Percentiles rank a stretch among this genome's conserved stretches.
Conservation (phyloP, 2,888 invertebrate species). For the Zygogramma bicolorata region DNA sequence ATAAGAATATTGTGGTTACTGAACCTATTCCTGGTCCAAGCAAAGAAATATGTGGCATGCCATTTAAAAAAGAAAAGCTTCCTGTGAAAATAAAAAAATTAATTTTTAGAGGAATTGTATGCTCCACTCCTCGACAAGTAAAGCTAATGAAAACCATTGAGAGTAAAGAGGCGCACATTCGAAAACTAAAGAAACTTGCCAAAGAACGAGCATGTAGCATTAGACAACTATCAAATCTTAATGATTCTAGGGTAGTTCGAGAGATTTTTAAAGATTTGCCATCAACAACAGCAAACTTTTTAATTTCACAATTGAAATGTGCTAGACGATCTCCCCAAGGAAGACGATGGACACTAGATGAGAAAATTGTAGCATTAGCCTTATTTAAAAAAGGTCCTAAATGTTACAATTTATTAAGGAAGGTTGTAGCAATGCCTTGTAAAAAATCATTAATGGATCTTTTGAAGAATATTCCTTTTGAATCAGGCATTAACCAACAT, state of each 20-base stretch:
- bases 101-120: slow-evolving; percentile 15
- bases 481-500: slow-evolving; percentile 37
- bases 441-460: slow-evolving; percentile 33
- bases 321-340: slow-evolving; percentile 26
- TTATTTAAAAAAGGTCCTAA: slow-evolving; percentile 32
- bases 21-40: slow-evolving; percentile 15
- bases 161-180: slow-evolving; percentile 15
- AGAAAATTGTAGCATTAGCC: slow-evolving; percentile 33
- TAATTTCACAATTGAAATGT: slow-evolving; percentile 21
- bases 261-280: slow-evolving; percentile 17
- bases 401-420: slow-evolving; percentile 32
- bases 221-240: neutral
- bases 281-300: slow-evolving; percentile 33
- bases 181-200: slow-evolving; percentile 13
- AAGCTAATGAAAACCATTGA: slow-evolving; percentile 1
- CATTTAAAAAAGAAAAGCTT: slow-evolving; percentile 11
- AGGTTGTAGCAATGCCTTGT: slow-evolving; percentile 38
- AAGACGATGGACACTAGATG: slow-evolving; percentile 39
- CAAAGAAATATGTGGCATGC: slow-evolving; percentile 25
- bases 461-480: slow-evolving; percentile 37
- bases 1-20: slow-evolving; percentile 15
- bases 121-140: neutral
- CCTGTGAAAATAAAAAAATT: slow-evolving; percentile 7
- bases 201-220: slow-evolving; percentile 7
- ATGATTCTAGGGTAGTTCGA: slow-evolving; percentile 5